Evolutionary conservation across 2,797 vertebrate species (phyloP).

Genomic region (Chelon labrosus): DNA sequence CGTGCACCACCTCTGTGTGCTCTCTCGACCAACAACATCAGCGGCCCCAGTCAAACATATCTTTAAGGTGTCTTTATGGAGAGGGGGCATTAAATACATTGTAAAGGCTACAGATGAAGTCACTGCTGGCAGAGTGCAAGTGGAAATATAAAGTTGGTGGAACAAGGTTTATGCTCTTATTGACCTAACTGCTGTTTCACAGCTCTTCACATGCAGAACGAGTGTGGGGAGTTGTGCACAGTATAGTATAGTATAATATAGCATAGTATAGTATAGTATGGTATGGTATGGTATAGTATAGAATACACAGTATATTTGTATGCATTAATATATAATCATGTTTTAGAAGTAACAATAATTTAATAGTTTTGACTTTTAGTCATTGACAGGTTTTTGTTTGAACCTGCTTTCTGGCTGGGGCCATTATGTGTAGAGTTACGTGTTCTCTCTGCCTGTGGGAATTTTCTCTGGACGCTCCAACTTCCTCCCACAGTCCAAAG

Average conservation of each 20-base stretch:
- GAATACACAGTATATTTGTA: background rate
- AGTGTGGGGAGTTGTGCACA: conserved; percentile 31
- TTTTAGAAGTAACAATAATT: conserved; percentile 16
- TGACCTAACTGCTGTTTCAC: conserved; percentile 43
- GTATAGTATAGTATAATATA: no score
- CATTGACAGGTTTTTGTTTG: no score
- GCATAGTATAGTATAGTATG: background rate
- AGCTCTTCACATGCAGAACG: conserved; percentile 29
- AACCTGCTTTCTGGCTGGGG: no score
- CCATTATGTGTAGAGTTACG: no score
- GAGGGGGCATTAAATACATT: conserved; percentile 58
- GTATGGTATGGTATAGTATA: no score
- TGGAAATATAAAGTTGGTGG: conserved; percentile 37
- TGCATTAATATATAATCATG: conserved; percentile 16
- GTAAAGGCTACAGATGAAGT: conserved; percentile 53
- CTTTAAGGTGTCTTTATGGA: conserved; percentile 47
- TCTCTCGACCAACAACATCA: conserved; percentile 49
- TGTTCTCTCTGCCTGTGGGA: no score
- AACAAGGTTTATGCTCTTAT: conserved; percentile 45
- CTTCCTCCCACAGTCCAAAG: no score
- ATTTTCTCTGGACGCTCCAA: no score
- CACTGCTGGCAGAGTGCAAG: conserved; percentile 47
- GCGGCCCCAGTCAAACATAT: conserved; percentile 35
- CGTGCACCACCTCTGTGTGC: conserved; percentile 47
- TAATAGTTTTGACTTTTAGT: background rate